A percentile compares a stretch with the other conserved stretches of the same genome.
These are phyloP conservation scores for Amiota mariae DNA, from an alignment of 2,888 invertebrate genomes.

Conservation along the genomic window DNA sequence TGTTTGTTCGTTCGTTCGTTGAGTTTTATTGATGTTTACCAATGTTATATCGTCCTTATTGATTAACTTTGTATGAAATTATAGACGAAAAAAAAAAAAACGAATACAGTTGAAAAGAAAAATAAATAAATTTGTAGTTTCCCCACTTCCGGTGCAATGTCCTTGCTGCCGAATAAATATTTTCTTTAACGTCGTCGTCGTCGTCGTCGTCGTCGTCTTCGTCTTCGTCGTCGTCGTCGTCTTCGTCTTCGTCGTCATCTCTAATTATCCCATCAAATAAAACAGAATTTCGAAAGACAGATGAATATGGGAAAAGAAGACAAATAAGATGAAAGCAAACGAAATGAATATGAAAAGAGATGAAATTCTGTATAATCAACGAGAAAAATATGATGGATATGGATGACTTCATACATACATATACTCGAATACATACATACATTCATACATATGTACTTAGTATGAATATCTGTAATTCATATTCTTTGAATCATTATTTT, in stretches of 20 bases:
- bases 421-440: too few relatives aligned
- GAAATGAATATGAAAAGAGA: conserved; percentile 10
- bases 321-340: background rate
- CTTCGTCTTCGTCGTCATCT: too few relatives aligned
- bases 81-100: background rate
- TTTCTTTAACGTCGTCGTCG: too few relatives aligned
- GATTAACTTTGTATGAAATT: background rate
- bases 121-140: background rate
- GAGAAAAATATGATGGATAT: background rate
- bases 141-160: background rate
- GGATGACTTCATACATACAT: too few relatives aligned
- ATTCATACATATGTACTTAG: too few relatives aligned
- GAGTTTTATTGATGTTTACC: background rate
- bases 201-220: background rate
- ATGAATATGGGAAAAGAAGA: background rate
- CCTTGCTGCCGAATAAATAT: background rate
- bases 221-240: background rate
- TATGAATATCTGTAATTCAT: too few relatives aligned
- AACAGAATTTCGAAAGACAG: background rate
- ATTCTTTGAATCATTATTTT: background rate
- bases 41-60: background rate
- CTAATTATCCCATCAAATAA: conserved; percentile 23
- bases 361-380: conserved; percentile 10
- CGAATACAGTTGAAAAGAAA: background rate
- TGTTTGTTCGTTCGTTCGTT: too few relatives aligned